phyloP scores from a whole-genome alignment of 2,797 vertebrate species.

The Clarias pachynema region DNA sequence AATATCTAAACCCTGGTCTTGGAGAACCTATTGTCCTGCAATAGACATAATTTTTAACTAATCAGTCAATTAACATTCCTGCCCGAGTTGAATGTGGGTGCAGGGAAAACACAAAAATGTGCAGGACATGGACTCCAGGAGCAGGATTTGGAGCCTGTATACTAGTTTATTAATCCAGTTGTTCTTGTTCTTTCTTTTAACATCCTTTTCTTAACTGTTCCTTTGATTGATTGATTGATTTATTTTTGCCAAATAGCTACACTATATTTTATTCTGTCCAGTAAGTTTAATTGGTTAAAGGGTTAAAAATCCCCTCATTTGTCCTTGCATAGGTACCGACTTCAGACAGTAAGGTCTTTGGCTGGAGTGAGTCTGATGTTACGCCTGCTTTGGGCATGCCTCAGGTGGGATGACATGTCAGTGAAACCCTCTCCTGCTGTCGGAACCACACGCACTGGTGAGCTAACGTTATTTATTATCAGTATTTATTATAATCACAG shows the following conservation, averaged over 20 bases:
- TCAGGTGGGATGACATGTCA: conserved; percentile 97
- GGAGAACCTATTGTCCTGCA: background rate
- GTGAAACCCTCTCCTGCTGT: conserved; percentile 88
- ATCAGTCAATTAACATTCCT: background rate
- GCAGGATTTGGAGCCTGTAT: background rate
- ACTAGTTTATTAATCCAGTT: background rate
- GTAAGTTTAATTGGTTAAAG: no score
- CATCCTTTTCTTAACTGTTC: background rate
- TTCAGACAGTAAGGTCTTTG: conserved; percentile 93
- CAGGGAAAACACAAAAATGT: background rate
- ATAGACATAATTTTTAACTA: background rate
- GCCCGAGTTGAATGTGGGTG: background rate
- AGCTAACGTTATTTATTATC: background rate
- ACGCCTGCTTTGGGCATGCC: conserved; percentile 91
- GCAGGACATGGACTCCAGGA: background rate
- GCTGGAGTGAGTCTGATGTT: conserved; percentile 96
- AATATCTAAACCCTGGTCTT: background rate
- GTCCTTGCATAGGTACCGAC: conserved; percentile 83
- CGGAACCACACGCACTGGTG: conserved; percentile 92
- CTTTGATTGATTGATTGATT: no score
- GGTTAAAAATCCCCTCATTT: background rate
- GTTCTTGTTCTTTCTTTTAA: background rate
- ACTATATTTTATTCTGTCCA: no score
- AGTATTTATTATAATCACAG: background rate
- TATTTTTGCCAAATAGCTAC: no score